A percentile compares a stretch with the other conserved stretches of the same genome.
These are phyloP conservation scores for Diplodus sargus DNA, from an alignment of 2,797 vertebrate species.

Conservation along the genomic window DNA sequence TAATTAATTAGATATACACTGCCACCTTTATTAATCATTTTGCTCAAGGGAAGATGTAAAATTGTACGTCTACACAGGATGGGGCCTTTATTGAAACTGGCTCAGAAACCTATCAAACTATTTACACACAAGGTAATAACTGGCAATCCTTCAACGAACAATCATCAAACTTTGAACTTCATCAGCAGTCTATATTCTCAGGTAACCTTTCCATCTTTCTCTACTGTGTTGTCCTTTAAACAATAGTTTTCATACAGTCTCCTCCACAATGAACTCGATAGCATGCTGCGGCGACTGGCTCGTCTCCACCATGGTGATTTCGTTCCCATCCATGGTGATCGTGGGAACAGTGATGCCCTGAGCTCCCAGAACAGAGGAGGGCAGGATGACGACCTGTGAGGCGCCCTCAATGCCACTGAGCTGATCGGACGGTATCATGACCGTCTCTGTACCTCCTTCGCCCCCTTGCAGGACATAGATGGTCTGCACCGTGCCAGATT, in stretches of 20 bases:
- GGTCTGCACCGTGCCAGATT: constrained; percentile 80
- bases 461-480: constrained; percentile 84
- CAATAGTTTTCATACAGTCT: constrained; percentile 74
- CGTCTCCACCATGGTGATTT: constrained; percentile 81
- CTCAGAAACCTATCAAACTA: constrained; percentile 46
- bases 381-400: constrained; percentile 86
- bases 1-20: constrained; percentile 6
- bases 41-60: constrained; percentile 12
- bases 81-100: constrained; percentile 21
- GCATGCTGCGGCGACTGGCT: constrained; percentile 81
- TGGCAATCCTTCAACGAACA: constrained; percentile 6
- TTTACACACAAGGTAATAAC: constrained; percentile 19
- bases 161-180: constrained; percentile 18
- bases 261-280: constrained; percentile 87
- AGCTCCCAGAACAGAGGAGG: constrained; percentile 77
- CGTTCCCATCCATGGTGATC: constrained; percentile 79
- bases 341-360: constrained; percentile 79
- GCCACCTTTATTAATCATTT: constrained; percentile 16
- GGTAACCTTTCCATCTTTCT: constrained; percentile 11
- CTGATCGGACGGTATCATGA: constrained; percentile 81
- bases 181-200: constrained; percentile 1
- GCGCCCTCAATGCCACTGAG: constrained; percentile 79
- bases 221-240: neutral
- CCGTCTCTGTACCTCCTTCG: constrained; percentile 70
- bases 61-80: constrained; percentile 17